A percentile compares a stretch with the other conserved stretches of the same genome.
phyloP scores from a whole-genome alignment of 2,797 vertebrate genomes.

The Manis pentadactyla region DNA sequence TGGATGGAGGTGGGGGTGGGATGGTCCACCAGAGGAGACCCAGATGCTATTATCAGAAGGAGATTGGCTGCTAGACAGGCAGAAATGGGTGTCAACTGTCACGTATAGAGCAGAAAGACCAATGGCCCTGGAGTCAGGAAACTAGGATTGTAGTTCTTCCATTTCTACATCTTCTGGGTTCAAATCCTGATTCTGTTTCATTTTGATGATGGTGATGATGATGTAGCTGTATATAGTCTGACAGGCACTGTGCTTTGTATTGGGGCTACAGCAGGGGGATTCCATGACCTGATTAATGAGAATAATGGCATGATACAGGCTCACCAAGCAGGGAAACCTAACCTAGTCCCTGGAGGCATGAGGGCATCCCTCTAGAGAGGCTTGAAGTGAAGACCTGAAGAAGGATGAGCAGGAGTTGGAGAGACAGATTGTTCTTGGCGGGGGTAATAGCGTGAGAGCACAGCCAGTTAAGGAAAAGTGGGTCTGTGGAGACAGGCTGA shows the following conservation, averaged over 20 bases:
- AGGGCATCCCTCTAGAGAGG: not conserved
- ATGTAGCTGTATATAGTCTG: fast-evolving
- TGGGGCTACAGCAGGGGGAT: not conserved
- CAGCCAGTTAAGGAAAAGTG: not conserved
- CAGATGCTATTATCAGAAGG: not conserved
- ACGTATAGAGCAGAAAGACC: not conserved
- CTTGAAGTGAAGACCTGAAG: not conserved
- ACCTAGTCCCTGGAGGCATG: fast-evolving
- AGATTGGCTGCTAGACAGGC: not conserved
- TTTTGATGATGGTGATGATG: fast-evolving
- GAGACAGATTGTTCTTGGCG: not conserved
- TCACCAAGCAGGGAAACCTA: not conserved
- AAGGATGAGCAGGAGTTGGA: not conserved
- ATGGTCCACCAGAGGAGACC: not conserved
- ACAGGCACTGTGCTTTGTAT: fast-evolving
- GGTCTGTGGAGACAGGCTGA: not conserved
- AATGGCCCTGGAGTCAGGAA: not conserved
- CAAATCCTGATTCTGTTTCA: not conserved
- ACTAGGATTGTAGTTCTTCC: not conserved
- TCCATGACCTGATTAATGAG: fast-evolving
- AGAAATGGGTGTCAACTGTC: not conserved
- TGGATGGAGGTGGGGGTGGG: not conserved
- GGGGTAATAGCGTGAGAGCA: not conserved
- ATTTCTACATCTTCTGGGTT: not conserved
- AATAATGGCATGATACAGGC: fast-evolving